A percentile compares a stretch with the other conserved stretches of the same genome.
phyloP scores from a whole-genome alignment of 2,888 invertebrate genomes.

The Ochlodes sylvanus region DNA sequence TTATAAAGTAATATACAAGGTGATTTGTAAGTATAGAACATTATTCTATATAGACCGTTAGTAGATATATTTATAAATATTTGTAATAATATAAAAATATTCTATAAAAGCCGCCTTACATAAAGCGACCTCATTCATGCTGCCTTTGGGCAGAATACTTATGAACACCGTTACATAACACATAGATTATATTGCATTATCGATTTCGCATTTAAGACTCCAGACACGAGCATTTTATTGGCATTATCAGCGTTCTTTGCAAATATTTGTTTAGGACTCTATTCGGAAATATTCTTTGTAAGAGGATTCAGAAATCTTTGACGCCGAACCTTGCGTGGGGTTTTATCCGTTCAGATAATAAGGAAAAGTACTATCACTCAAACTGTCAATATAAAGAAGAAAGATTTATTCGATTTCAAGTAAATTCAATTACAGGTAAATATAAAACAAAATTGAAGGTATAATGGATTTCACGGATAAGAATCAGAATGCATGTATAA shows the following conservation, averaged over 20 bases:
- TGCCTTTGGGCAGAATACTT: too few relatives aligned
- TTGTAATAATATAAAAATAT: too few relatives aligned
- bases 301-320: constrained; percentile 45
- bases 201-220: constrained; percentile 8
- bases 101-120: too few relatives aligned
- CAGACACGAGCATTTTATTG: constrained; percentile 41
- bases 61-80: too few relatives aligned
- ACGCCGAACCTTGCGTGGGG: constrained; percentile 15
- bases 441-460: not conserved
- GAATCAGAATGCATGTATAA: not conserved
- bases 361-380: constrained; percentile 25
- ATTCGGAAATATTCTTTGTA: constrained; percentile 44
- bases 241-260: constrained; percentile 48
- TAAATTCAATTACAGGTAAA: not conserved
- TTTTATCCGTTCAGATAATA: constrained; percentile 35
- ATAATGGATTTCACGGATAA: not conserved
- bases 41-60: too few relatives aligned
- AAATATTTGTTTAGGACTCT: constrained; percentile 52
- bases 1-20: too few relatives aligned
- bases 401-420: constrained; percentile 18
- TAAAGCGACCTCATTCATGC: too few relatives aligned
- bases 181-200: not conserved
- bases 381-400: constrained; percentile 15
- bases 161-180: not conserved
- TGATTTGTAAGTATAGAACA: too few relatives aligned